Conservation (phyloP, 2,797 vertebrate species). For the Betta splendens region DNA sequence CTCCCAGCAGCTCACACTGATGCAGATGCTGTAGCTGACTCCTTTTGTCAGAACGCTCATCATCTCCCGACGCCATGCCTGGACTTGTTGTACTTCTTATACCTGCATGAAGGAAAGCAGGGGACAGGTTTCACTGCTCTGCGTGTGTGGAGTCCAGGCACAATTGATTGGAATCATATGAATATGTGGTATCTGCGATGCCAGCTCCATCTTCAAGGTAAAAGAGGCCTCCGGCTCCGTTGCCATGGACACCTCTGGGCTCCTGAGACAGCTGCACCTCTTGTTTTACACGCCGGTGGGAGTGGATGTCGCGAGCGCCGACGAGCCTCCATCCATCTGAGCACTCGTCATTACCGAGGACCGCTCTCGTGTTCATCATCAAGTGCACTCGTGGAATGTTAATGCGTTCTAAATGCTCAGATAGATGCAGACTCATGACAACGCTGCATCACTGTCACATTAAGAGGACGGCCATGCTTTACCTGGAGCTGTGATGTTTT, state of each 20-base stretch:
- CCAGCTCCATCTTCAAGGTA: slow-evolving; percentile 36
- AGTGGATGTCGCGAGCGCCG: slow-evolving; percentile 36
- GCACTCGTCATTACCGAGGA: slow-evolving; percentile 43
- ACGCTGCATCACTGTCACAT: not conserved
- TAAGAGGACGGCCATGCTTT: not conserved
- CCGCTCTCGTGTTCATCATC: slow-evolving; percentile 40
- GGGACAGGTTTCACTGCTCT: no score
- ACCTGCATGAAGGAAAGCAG: no score
- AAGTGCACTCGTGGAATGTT: slow-evolving; percentile 28
- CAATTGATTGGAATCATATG: slow-evolving; percentile 40
- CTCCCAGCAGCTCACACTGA: not conserved
- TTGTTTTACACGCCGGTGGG: slow-evolving; percentile 30
- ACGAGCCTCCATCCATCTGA: slow-evolving; percentile 52
- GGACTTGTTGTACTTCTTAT: no score
- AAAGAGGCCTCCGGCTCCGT: slow-evolving; percentile 27
- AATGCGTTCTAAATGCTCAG: slow-evolving; percentile 23
- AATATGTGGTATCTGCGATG: slow-evolving; percentile 23
- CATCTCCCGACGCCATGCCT: no score
- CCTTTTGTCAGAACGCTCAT: not conserved
- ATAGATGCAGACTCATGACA: slow-evolving; percentile 18
- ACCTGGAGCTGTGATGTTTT: not conserved
- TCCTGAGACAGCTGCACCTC: slow-evolving; percentile 24
- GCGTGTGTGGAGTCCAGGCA: slow-evolving; percentile 26
- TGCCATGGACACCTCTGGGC: slow-evolving; percentile 53
- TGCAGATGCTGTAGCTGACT: no score